Base-by-base conservation (phyloP, 2,113 vertebrate genomes). In the Talpa occidentalis region DNA sequence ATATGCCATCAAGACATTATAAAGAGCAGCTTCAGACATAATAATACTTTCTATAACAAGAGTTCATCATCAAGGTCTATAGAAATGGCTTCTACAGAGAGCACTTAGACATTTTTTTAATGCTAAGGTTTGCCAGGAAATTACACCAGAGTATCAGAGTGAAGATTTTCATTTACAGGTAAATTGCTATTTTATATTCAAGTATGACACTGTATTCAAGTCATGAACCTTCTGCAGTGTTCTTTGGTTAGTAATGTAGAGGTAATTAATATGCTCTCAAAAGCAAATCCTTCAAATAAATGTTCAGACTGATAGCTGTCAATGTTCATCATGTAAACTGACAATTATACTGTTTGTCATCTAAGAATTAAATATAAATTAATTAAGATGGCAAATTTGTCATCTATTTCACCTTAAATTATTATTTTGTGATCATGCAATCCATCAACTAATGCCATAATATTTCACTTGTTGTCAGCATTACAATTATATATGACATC, bases 271-370 rank as follows among this genome's bases (percentile, higher is more conserved):
- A 84, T 77, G 47, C 12, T 90, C 22, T 83, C 24, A 79, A 67
- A 93, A 77, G 85, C 40, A 82, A 89, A 93, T 85, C 35, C 12
- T 21, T 5, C 84, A 96, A 91, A 59, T 47, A 77, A 93, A 28
- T 83, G 1, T 87, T 77, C 83, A 26, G 4, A 7, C 15, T 81
- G 72, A 73, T 12, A 77, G 35, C 67, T 49, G 24, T 77, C 21
- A 81, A 72, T 74, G 14, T 44, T 74, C 15, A 83, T 49, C 10
- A 1, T 70, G 7, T 35, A 64, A 83, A 67, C 28, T 86, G n/a
- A 24, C 11, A 85, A 44, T 95, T 91, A 64, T 6, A 62, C 14
- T 54, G 37, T 81, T 66, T 91, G 56, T 79, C 59, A 83, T 88
- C 22, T 95, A 19, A 44, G 44, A 91, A 93, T 82, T 62, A 87